Evolutionary conservation across 1,140 invertebrate species (phyloP), one percentile per base, ranked within the genome.

Genomic region (Lithobius niger): DNA sequence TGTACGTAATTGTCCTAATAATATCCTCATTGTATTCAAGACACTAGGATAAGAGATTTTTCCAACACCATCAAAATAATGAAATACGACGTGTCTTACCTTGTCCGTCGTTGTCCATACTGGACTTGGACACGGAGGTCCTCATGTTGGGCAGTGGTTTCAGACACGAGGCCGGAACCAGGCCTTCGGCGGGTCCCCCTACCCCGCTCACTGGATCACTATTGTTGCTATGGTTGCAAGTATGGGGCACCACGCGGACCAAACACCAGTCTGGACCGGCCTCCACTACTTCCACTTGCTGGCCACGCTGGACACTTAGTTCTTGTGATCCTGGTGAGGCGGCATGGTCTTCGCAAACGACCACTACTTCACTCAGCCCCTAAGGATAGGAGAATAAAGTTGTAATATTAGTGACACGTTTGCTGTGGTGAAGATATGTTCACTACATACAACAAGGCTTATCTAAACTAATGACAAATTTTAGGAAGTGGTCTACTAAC

Each of bases 221-320:
- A n/a, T n/a, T n/a, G n/a, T n/a, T n/a, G n/a, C n/a, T n/a, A n/a
- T n/a, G n/a, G n/a, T n/a, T n/a, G n/a, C n/a, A n/a, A n/a, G n/a
- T n/a, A n/a, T n/a, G n/a, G n/a, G n/a, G n/a, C 73, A 75, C 27
- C 70, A 61, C 52, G 48, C 72, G 56, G 61, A 77, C 68, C 77
- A 80, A 65, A 74, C 68, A 58, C 63, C 65, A 55, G 18, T 56
- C 40, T 26, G 27, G 54, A 69, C 67, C 57, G 76, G 75, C 48
- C 64, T 94, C 89, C 50, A 95, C 67, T 50, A 95, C 82, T 66
- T 95, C 91, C 44, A 95, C 90, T 71, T 94, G 89, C 70, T 94
- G 90, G 6, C 87, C 87, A 65, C 89, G 89, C 43, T 71, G 74
- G 6, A 92, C 87, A 24, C 77, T 80, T 56, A 91, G 66, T 67